Base-by-base conservation (phyloP, 2,113 vertebrate species). In the Indicator indicator region DNA sequence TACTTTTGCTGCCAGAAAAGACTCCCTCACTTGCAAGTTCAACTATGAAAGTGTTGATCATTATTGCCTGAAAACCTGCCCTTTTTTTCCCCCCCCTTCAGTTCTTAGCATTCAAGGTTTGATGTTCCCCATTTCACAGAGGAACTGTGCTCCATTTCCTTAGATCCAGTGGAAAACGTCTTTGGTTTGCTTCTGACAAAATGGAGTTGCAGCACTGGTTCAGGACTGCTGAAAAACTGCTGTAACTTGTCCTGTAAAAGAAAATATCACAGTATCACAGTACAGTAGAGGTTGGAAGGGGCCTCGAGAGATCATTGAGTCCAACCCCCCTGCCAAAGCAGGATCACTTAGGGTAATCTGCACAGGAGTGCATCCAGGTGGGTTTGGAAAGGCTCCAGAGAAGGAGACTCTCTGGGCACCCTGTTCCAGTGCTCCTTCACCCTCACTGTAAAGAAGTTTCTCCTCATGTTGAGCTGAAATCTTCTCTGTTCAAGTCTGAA, bases 181-280 rank as follows among this genome's bases (percentile, higher is more conserved):
- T 74, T 71, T 48, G 15, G 76, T 78, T 83, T 67, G 83, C 79
- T 74, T 88, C 67, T 88, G 86, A 92, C 76, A 83, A 92, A 86
- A 90, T 68, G 73, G 80, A 86, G 94, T 40, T 90, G 88, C 80
- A 78, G 73, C 83, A 36, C 56, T n/a, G 72, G 80, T 71, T 91
- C 80, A 68, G 76, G 40, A 21, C 48, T 78, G 83, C 90, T 78
- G 83, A 65, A 69, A 95, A 92, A 77, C 33, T 64, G 86, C 83
- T 90, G 48, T 71, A 83, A 36, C 69, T 91, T 96, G 94, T 94
- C 80, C 70, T 48, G 44, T 3, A 73, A 81, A 77, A 88, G 88
- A 72, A 93, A 96, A 93, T 90, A 44, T 16, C 42, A 90, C 4
- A 14, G 46, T 60, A 74, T 88, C 60, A 44, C 42, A 44, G 42